Conservation (phyloP, 2,888 invertebrate species). For the Amiota communis region DNA sequence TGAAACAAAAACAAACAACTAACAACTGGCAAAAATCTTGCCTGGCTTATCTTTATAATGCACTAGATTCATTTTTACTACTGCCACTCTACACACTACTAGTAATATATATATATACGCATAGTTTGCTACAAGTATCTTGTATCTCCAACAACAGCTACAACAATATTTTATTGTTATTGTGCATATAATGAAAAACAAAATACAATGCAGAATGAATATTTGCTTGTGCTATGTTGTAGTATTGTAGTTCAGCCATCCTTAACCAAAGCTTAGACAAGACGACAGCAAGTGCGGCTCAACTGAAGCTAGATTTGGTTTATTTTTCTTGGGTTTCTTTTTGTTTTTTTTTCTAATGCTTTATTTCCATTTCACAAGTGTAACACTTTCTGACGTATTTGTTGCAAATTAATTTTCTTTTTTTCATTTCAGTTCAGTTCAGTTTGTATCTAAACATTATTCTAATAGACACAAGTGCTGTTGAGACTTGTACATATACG, state of each 20-base stretch:
- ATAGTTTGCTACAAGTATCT: too few species aligned
- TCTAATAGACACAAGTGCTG: neutral
- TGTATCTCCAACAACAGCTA: too few species aligned
- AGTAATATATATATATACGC: too few species aligned
- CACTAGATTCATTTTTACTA: slow-evolving; percentile 5
- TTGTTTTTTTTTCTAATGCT: neutral
- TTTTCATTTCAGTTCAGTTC: neutral
- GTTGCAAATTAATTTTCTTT: neutral
- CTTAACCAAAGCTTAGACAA: slow-evolving; percentile 26
- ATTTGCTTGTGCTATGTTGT: neutral
- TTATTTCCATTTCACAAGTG: slow-evolving; percentile 20
- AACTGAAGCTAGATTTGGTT: neutral
- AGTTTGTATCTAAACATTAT: neutral
- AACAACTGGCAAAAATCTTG: neutral
- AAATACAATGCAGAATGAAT: neutral
- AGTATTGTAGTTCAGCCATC: slow-evolving; percentile 26
- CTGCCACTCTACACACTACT: neutral
- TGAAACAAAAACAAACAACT: neutral
- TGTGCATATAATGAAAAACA: too few species aligned
- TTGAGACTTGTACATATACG: too few species aligned
- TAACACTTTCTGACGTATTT: slow-evolving; percentile 33
- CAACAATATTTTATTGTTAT: too few species aligned
- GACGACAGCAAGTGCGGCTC: neutral
- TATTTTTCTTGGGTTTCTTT: neutral
- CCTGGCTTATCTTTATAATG: slow-evolving; percentile 21